Evolutionary conservation across 2,888 invertebrate species (phyloP), one percentile per base, ranked within the genome.

Genomic region (Automeris io): DNA sequence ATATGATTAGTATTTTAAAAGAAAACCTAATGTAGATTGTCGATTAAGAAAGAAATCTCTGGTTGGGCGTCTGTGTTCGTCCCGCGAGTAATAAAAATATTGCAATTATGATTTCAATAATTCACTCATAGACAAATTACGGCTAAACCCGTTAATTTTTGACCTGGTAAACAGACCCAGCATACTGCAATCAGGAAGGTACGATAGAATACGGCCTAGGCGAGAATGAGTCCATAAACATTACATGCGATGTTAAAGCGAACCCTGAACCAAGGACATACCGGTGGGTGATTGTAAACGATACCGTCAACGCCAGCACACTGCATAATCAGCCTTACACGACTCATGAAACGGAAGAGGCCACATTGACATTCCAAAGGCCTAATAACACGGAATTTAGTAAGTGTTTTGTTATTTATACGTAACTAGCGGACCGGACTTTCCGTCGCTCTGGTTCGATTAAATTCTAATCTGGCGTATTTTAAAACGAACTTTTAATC

Each of bases 211-310:
- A 74, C 38, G 85, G 85, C 0, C 44, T 85, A 0, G 71, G 64
- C 2, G 72, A 74, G 26, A 66, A 69, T 31, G 79, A 80, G 31
- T 62, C 63, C 2, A 62, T 83, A 24, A 79, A 83, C 44, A 53
- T 86, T 41, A 79, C 76, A 0, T 86, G 86, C 47, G 70, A 62
- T 22, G 67, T 82, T 29, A 67, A 59, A 24, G 64, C 66, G 1
- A 78, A 76, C 41, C 86, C 86, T 0, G 49, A 51, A 39, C 76
- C 82, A 8, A 41, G 38, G 1, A 47, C 62, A 2, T 83, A 74
- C 54, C 69, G 71, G 33, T 86, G 86, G 86, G 57, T 72, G 36
- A 40, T 79, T 2, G 69, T 77, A 8, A 66, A 70, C 48, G 74
- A 70, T 9, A 64, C 55, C 0, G 63, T 66, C 4, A 67, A 76